phyloP scores from a whole-genome alignment of 2,797 vertebrate genomes.

The Dallia pectoralis region DNA sequence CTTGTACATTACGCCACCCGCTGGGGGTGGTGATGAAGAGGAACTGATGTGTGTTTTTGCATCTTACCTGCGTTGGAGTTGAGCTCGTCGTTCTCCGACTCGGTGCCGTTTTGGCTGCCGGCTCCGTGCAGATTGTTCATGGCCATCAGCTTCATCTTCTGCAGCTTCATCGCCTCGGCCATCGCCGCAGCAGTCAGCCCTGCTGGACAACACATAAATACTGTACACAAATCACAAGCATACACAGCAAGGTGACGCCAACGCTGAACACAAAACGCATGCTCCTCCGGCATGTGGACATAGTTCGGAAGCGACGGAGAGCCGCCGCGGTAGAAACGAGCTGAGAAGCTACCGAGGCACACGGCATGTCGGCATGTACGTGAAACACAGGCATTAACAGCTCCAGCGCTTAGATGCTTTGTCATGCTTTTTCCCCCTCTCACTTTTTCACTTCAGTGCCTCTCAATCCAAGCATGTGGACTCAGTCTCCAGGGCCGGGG shows the following conservation, averaged over 20 bases:
- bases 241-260: not conserved
- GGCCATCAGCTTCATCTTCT: slow-evolving; percentile 86
- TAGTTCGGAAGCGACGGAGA: not conserved
- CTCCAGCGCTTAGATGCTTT: not conserved
- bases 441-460: not conserved
- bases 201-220: slow-evolving; percentile 28
- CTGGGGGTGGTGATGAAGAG: not conserved
- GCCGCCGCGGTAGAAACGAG: not conserved
- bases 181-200: slow-evolving; percentile 83
- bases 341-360: not conserved
- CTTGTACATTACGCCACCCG: not conserved
- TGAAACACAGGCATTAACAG: not conserved
- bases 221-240: slow-evolving; percentile 6
- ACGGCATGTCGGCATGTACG: too few species aligned
- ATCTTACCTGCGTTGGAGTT: slow-evolving; percentile 80
- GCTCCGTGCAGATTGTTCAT: slow-evolving; percentile 82
- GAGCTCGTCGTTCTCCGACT: slow-evolving; percentile 84
- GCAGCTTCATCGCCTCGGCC: slow-evolving; percentile 88
- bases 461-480: not conserved
- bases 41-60: not conserved
- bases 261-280: not conserved
- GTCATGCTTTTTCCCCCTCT: not conserved
- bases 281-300: not conserved
- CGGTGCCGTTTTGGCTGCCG: slow-evolving; percentile 79
- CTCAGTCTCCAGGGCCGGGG: not conserved